Percentiles rank a stretch among this genome's conserved stretches.
phyloP scores from a whole-genome alignment of 1,140 invertebrate genomes.

The Oryctes rhinoceros region DNA sequence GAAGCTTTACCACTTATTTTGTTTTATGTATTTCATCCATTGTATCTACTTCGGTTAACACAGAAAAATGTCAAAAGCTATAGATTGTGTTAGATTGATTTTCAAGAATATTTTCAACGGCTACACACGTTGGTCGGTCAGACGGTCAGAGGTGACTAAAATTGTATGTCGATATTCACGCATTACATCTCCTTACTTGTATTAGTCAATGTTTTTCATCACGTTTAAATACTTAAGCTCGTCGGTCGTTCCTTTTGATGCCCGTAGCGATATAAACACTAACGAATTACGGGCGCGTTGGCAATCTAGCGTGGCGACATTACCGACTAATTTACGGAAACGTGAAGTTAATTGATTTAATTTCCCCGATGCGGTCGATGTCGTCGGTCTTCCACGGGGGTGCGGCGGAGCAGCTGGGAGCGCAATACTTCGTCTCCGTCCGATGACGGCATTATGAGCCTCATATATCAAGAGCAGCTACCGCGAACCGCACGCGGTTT shows the following conservation, averaged over 20 bases:
- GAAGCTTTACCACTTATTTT: too few species aligned
- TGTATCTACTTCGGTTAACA: too few species aligned
- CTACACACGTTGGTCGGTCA: too few species aligned
- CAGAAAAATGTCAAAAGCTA: too few species aligned
- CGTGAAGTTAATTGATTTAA: constrained; percentile 44
- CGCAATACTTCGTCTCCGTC: not conserved
- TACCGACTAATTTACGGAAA: constrained; percentile 35
- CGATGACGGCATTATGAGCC: constrained; percentile 40
- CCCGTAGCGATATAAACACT: not conserved
- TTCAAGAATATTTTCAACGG: too few species aligned
- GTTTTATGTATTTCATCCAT: too few species aligned
- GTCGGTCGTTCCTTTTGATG: constrained; percentile 24
- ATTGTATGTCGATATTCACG: not conserved
- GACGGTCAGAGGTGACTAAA: too few species aligned
- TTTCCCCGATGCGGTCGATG: constrained; percentile 30
- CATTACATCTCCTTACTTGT: not conserved
- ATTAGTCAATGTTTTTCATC: not conserved
- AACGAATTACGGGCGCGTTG: not conserved
- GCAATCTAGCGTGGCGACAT: constrained; percentile 28
- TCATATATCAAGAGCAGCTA: constrained; percentile 43
- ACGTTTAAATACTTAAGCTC: constrained; percentile 9
- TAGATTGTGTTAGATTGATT: too few species aligned
- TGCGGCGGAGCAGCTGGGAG: not conserved
- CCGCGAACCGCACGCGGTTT: constrained; percentile 16
- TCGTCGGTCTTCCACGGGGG: not conserved